Evolutionary conservation across 2,888 invertebrate genomes (phyloP).

Genomic region (Nectonema munidae): DNA sequence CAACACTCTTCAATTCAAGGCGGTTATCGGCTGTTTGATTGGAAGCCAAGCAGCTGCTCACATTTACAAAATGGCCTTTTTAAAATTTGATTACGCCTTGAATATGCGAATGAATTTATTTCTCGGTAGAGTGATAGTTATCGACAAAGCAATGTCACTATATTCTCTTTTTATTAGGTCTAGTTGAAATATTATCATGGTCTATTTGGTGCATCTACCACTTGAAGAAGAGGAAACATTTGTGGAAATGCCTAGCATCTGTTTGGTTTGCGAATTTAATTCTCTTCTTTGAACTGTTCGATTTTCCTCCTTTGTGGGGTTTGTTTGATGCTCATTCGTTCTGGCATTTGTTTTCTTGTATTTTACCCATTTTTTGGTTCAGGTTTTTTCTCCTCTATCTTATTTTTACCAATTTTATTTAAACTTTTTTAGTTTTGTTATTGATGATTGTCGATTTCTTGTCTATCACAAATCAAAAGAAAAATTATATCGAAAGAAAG

Average conservation of each 20-base stretch:
- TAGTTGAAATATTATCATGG: constrained; percentile 8
- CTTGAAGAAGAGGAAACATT: not conserved
- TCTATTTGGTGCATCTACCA: not conserved
- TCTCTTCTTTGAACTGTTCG: not conserved
- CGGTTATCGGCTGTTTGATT: not conserved
- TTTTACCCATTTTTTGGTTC: constrained; percentile 9
- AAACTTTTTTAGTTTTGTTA: too few relatives aligned
- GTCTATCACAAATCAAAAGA: too few relatives aligned
- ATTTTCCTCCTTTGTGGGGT: constrained; percentile 9
- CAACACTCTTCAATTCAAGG: not conserved
- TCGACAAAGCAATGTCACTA: not conserved
- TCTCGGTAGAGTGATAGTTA: constrained; percentile 1
- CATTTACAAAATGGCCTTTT: constrained; percentile 6
- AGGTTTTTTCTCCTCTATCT: too few relatives aligned
- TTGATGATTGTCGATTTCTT: too few relatives aligned
- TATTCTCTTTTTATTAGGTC: constrained; percentile 2
- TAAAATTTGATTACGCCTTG: constrained; percentile 9
- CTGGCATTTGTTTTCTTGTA: constrained; percentile 10
- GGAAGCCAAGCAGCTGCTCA: not conserved
- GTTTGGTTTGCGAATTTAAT: constrained; percentile 6
- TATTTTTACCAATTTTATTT: too few relatives aligned
- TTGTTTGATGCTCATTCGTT: constrained; percentile 8
- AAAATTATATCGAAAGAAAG: too few relatives aligned
- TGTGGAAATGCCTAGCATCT: constrained; percentile 1
- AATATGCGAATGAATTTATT: constrained; percentile 9